Base-by-base conservation (phyloP, 2,888 invertebrate species). In the Watsonalla binaria region DNA sequence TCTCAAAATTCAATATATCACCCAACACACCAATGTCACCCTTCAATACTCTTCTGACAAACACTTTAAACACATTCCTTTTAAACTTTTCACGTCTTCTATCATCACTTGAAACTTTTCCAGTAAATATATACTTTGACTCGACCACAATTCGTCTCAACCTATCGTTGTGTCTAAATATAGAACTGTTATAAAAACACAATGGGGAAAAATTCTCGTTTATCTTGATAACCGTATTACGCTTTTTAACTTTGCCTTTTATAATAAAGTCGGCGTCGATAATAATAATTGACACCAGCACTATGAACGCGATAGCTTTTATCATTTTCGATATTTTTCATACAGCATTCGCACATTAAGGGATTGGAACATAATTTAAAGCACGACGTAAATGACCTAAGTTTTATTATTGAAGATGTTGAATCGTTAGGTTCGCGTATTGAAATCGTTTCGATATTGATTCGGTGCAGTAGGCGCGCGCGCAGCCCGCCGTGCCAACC, bases 101-200 rank as follows among this genome's bases (percentile, higher is more conserved):
- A 59, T 77, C 76, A 56, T 84, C 81, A 65, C 80, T 80, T 48
- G 87, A 85, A 69, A 91, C 88, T 86, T 91, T 91, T 52, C 90
- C 91, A 33, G 90, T 90, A 66, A 91, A 90, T 78, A 91, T 88
- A 66, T 84, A 90, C 70, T 86, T 84, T 34, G 91, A 89, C 54
- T 80, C 72, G 56, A 74, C 69, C 67, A 89, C 86, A 65, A 87
- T 76, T 62, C 78, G 80, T 68, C 74, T 79, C 64, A 90, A 74
- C 59, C 82, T 78, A 63, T 82, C 81, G 77, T 84, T 82, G 78
- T 86, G 84, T 78, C 82, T 83, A 76, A 88, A 85, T 72, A 86
- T 73, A 61, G 86, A 78, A 73, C 77, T 80, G 68, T 86, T 85
- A 62, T 80, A 74, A 66, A 77, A 81, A 70, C 90, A 90, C 68